Percentiles rank a stretch among this genome's conserved stretches.
phyloP scores from a whole-genome alignment of 2,888 invertebrate species.

The Melinaea menophilus region DNA sequence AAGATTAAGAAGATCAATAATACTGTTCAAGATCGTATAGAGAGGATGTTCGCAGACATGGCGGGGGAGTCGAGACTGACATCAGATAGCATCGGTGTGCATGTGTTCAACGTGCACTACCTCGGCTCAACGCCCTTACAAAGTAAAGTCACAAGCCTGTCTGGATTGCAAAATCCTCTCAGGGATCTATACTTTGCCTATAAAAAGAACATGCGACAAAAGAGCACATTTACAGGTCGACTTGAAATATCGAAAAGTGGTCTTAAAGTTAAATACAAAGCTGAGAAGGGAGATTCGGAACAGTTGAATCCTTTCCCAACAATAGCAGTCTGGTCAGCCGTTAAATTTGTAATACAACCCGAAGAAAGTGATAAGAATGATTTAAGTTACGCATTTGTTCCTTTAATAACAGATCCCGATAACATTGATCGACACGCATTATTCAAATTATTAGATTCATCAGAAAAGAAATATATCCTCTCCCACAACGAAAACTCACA shows the following conservation, averaged over 20 bases:
- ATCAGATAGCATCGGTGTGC: slow-evolving; percentile 74
- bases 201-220: slow-evolving; percentile 73
- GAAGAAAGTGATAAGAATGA: slow-evolving; percentile 75
- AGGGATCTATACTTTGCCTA: slow-evolving; percentile 84
- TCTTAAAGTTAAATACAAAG: slow-evolving; percentile 83
- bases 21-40: slow-evolving; percentile 90
- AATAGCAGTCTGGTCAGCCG: slow-evolving; percentile 95
- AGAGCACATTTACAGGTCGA: slow-evolving; percentile 75
- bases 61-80: slow-evolving; percentile 76
- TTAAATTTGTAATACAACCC: slow-evolving; percentile 87
- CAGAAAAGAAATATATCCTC: slow-evolving; percentile 78
- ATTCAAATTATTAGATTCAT: slow-evolving; percentile 76
- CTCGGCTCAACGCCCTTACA: slow-evolving; percentile 88
- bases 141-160: slow-evolving; percentile 88
- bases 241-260: slow-evolving; percentile 84
- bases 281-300: slow-evolving; percentile 79
- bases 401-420: slow-evolving; percentile 89
- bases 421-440: slow-evolving; percentile 85
- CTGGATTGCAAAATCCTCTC: slow-evolving; percentile 89
- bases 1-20: slow-evolving; percentile 73
- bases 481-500: slow-evolving; percentile 81
- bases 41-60: slow-evolving; percentile 89
- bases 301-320: slow-evolving; percentile 90
- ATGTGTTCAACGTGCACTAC: slow-evolving; percentile 86
- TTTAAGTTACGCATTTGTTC: slow-evolving; percentile 86